Evolutionary conservation across 2,113 vertebrate genomes (phyloP), one percentile per base, ranked within the genome.

Genomic region (Amblyornis subalaris): DNA sequence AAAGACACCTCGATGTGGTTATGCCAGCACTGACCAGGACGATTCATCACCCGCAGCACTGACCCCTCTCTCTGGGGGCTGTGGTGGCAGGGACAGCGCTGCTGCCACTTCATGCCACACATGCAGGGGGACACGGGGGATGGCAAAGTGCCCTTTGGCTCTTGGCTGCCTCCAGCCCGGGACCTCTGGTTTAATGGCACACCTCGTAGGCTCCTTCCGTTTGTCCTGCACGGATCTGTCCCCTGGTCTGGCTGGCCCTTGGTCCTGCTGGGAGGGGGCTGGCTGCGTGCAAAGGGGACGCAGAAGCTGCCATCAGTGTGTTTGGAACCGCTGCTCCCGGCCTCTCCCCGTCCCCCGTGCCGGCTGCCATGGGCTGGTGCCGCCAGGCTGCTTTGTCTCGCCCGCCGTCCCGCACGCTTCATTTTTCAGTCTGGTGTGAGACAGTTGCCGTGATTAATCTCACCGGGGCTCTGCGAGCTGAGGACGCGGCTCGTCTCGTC

Each of bases 351-450:
- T 45, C 44, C 73, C 53, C 4, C 3, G 10, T 40, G 50, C 74
- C 45, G 62, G 45, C 86, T 73, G 92, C 74, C 3, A 0, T 4
- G 75, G 83, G 86, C 91, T 78, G 76, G 77, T 51, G 53, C 64
- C 10, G 22, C 7, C 26, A 33, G 79, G 71, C 86, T 91, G 93
- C 96, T 96, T 85, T 96, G 92, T 94, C 95, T 95, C 80, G 19
- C 95, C 83, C 8, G 50, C 53, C 24, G 24, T 75, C 88, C 95
- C 5, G 58, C 90, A 26, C 20, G 75, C 90, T 89, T 95, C 93
- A 94, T 96, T 96, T 96, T 93, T 96, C 93, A 96, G 94, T 93
- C 92, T 94, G 94, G 9, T 20, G 4, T 3, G 78, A 96, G 92
- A 91, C 95, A 93, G 88, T 35, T 61, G 75, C 38, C 5, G 45